Percentiles rank a stretch among this genome's conserved stretches.
phyloP scores from a whole-genome alignment of 92 coral and sea anemone species.

The Zoanthus gigantus region DNA sequence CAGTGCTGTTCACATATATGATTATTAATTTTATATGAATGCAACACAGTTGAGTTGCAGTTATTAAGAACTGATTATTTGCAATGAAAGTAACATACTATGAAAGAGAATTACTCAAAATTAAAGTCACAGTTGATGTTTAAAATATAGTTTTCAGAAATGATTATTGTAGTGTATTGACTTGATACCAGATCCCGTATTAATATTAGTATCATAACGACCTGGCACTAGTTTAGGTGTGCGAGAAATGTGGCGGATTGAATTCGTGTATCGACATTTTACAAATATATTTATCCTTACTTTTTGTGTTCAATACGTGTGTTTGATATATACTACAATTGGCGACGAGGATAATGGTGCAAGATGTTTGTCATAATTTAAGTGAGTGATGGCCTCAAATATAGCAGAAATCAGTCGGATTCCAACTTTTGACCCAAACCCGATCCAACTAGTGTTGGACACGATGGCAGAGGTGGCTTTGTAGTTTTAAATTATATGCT shows the following conservation, averaged over 20 bases:
- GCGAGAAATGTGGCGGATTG: not conserved
- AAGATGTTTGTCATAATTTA: no score
- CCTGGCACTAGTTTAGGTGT: not conserved
- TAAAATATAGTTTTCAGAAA: not conserved
- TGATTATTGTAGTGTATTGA: no score
- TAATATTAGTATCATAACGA: no score
- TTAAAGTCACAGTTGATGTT: not conserved
- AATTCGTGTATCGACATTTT: slow-evolving; percentile 13
- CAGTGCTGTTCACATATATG: not conserved
- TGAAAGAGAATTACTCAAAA: not conserved
- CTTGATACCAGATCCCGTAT: no score
- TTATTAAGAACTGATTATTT: not conserved
- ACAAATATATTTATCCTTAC: slow-evolving; percentile 11
- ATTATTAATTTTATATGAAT: no score
- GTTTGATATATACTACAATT: slow-evolving; percentile 6
- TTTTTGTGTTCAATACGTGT: slow-evolving; percentile 10
- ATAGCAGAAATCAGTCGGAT: no score
- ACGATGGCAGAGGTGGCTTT: no score
- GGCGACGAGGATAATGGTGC: no score
- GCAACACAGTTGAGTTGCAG: not conserved
- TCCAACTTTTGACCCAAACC: no score
- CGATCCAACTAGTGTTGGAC: no score
- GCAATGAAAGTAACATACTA: not conserved
- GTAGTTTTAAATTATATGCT: no score
- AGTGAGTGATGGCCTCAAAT: no score